Evolutionary conservation across 1,140 invertebrate species (phyloP).

Genomic region (Mizuhopecten yessoensis): DNA sequence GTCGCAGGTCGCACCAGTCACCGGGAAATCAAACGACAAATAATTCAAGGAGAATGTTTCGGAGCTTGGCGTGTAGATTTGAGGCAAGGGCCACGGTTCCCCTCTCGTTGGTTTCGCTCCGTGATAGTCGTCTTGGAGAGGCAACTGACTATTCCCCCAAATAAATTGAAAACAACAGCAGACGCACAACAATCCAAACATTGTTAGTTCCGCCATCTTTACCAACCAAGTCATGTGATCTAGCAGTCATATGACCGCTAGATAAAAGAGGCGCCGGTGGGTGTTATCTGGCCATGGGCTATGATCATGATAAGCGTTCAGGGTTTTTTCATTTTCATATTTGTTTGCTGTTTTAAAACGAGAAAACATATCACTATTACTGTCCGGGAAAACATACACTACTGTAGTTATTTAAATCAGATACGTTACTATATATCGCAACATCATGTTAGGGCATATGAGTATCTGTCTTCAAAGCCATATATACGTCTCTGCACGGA

Average conservation of each 20-base stretch:
- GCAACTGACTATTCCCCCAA: not conserved
- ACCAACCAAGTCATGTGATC: not conserved
- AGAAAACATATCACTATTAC: too few relatives aligned
- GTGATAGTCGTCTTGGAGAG: conserved; percentile 13
- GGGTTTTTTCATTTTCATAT: too few relatives aligned
- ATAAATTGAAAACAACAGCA: not conserved
- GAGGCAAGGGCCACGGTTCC: conserved; percentile 60
- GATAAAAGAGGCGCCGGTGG: not conserved
- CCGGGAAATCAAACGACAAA: conserved; percentile 54
- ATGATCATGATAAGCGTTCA: too few relatives aligned
- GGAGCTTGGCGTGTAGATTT: conserved; percentile 52
- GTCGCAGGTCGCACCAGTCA: conserved; percentile 53
- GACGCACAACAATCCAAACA: not conserved
- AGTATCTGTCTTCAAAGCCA: too few relatives aligned
- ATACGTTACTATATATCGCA: too few relatives aligned
- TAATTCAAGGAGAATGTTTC: conserved; percentile 44
- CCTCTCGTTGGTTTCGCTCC: conserved; percentile 47
- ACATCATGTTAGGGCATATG: too few relatives aligned
- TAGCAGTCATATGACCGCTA: not conserved
- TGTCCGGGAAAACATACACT: too few relatives aligned
- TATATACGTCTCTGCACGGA: too few relatives aligned
- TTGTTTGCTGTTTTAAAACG: too few relatives aligned
- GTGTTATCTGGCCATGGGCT: too few relatives aligned
- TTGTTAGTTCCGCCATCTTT: not conserved
- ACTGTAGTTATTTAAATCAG: too few relatives aligned